Percentiles rank a stretch among this genome's conserved stretches.
Conservation (phyloP, 2,888 invertebrate genomes). For the Portevinia maculata region DNA sequence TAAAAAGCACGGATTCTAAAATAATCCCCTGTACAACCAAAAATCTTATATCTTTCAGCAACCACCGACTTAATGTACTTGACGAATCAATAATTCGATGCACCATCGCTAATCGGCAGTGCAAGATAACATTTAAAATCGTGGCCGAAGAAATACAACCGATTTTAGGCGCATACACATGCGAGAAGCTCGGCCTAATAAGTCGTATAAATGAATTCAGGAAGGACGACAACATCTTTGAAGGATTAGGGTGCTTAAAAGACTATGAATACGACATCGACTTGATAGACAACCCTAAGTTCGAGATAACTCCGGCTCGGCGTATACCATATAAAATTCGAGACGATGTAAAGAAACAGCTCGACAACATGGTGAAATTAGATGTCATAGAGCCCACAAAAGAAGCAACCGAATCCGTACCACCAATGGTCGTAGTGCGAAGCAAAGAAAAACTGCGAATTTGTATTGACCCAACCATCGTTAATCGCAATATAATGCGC, state of each 20-base stretch:
- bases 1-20: neutral
- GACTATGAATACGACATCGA: neutral
- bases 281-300: too few relatives aligned
- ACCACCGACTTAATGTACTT: slow-evolving; percentile 25
- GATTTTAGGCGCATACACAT: slow-evolving; percentile 16
- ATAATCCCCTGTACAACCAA: neutral
- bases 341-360: too few relatives aligned
- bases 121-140: slow-evolving; percentile 15
- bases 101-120: slow-evolving; percentile 3
- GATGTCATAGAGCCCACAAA: too few relatives aligned
- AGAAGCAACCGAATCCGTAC: too few relatives aligned
- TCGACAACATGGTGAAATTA: too few relatives aligned
- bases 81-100: slow-evolving; percentile 18
- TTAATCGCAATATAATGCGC: too few relatives aligned
- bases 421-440: too few relatives aligned
- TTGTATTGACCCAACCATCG: too few relatives aligned
- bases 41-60: slow-evolving; percentile 21
- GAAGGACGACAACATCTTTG: neutral
- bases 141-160: slow-evolving; percentile 26
- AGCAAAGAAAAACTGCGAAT: too few relatives aligned
- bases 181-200: slow-evolving; percentile 15
- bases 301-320: too few relatives aligned
- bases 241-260: neutral
- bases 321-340: too few relatives aligned
- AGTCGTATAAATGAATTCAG: neutral